Base-by-base conservation (phyloP, 2,113 vertebrate species). In the Natator depressus region DNA sequence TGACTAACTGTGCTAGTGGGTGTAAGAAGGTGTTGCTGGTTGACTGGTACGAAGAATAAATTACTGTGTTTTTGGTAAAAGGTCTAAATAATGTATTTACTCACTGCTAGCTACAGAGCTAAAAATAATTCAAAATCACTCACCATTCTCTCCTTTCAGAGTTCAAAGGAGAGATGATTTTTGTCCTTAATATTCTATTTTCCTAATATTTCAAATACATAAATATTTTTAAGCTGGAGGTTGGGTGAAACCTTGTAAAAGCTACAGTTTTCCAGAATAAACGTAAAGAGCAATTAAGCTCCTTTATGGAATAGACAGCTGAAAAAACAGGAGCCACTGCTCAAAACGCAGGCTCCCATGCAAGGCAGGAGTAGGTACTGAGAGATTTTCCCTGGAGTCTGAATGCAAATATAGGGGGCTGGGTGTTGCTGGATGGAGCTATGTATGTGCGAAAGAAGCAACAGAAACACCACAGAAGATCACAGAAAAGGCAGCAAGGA, bases 11-110 rank as follows among this genome's bases (percentile, higher is more conserved):
- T 51, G 87, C 31, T 62, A 86, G 95, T 51, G 72, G 87, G 85
- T 94, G 81, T 93, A 59, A 87, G 78, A 89, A 57, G n/a, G 79
- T 80, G 82, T 76, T 90, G n/a, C 31, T 81, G 19, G 55, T 46
- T 96, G 86, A 89, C 88, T 83, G 10, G 31, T 87, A 84, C 13
- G 76, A 94, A 93, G 87, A 88, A 89, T 49, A 96, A 96, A 94
- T 88, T 81, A 93, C 62, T 79, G 50, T 75, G 49, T 2, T 85
- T 94, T 92, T 86, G 86, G 46, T 88, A 42, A 57, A 47, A 96
- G 91, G 69, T 78, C 31, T 93, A 88, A 94, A 90, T 91, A 93
- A 84, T 76, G 24, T 47, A 83, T 90, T 86, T 90, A 90, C n/a
- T 89, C 3, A 3, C 3, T 82, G 91, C 25, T 86, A 78, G 91